These are phyloP conservation scores for Bibio marci DNA, from an alignment of 2,888 invertebrate species.

Conservation along the genomic window DNA sequence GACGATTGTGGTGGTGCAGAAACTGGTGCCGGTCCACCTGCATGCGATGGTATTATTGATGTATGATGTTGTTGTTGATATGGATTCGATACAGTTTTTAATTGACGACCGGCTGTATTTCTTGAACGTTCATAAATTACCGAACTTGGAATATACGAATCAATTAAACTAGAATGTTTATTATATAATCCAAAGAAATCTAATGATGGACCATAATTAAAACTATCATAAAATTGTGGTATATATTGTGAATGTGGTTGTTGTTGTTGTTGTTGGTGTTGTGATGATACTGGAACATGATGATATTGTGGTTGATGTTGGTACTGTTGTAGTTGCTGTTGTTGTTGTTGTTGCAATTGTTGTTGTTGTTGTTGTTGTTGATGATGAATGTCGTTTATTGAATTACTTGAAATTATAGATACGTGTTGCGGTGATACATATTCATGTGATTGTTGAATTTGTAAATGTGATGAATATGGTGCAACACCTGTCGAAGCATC, in stretches of 20 bases:
- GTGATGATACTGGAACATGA: conserved; percentile 1
- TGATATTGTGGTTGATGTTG: neutral
- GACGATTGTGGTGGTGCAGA: neutral
- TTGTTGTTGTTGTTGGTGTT: neutral
- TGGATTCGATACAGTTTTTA: conserved; percentile 1
- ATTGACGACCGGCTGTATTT: neutral
- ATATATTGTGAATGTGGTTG: neutral
- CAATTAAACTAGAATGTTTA: conserved; percentile 35
- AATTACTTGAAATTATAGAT: too few relatives aligned
- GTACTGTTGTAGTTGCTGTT: neutral
- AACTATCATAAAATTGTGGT: conserved; percentile 3
- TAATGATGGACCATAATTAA: conserved; percentile 3
- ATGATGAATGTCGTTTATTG: too few relatives aligned
- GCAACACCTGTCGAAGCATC: too few relatives aligned
- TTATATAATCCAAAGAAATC: conserved; percentile 13
- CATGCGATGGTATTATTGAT: conserved; percentile 12
- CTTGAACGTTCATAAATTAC: conserved; percentile 20
- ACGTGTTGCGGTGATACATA: neutral
- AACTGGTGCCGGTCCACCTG: too few relatives aligned
- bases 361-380: neutral
- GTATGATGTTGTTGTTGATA: conserved; percentile 8
- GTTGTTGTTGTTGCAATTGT: neutral
- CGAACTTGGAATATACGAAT: conserved; percentile 42
- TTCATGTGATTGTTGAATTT: conserved; percentile 4
- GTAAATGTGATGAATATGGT: neutral